Evolutionary conservation across 2,113 vertebrate genomes (phyloP).

Genomic region (Eclectus roratus): DNA sequence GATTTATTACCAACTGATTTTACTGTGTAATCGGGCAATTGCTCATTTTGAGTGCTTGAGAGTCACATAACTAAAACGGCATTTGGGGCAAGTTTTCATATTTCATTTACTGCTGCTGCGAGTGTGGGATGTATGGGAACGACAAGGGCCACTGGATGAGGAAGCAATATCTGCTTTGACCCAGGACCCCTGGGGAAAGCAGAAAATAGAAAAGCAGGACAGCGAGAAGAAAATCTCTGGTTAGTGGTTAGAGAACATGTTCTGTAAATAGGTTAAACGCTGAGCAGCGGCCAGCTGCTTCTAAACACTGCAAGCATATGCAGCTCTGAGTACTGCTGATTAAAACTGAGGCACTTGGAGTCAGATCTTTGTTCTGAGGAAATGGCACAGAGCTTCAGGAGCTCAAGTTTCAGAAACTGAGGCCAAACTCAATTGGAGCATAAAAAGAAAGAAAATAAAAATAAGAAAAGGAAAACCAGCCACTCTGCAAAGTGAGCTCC

Average conservation of each 20-base stretch:
- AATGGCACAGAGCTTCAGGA: neutral
- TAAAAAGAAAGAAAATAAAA: neutral
- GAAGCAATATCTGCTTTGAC: neutral
- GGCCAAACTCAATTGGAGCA: neutral
- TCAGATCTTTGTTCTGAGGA: neutral
- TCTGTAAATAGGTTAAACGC: neutral
- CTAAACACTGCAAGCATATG: neutral
- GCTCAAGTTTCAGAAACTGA: neutral
- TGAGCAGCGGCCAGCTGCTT: neutral
- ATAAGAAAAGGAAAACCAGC: neutral
- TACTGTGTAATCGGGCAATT: neutral
- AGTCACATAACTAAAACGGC: neutral
- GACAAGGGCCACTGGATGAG: neutral
- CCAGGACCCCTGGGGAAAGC: neutral
- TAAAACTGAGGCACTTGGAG: neutral
- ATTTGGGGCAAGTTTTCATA: neutral
- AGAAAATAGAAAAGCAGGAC: neutral
- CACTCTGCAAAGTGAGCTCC: neutral
- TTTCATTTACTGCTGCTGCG: neutral
- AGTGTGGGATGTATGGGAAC: neutral
- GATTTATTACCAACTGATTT: neutral
- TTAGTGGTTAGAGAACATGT: neutral
- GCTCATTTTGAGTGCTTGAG: neutral
- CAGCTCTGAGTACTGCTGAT: neutral
- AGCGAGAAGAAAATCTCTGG: neutral